A percentile compares a stretch with the other conserved stretches of the same genome.
phyloP scores from a whole-genome alignment of 1,140 invertebrate genomes.

The Proales similis region DNA sequence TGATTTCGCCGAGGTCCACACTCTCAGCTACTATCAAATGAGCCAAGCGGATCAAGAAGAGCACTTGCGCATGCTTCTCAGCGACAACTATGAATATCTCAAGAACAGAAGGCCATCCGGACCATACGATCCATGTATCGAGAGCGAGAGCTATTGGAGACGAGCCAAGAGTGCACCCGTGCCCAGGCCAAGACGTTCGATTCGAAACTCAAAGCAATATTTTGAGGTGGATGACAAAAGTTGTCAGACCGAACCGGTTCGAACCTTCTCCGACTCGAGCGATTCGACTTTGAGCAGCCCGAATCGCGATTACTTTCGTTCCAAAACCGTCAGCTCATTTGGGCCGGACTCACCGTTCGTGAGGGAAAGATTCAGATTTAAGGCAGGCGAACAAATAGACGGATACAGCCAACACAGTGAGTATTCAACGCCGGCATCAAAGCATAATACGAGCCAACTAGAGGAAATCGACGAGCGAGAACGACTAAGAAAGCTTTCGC shows the following conservation, averaged over 20 bases:
- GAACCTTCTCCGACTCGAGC: neutral
- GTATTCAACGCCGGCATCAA: constrained; percentile 10
- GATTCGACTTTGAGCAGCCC: constrained; percentile 6
- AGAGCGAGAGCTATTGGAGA: constrained; percentile 4
- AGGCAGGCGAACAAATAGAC: neutral
- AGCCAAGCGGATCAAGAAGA: constrained; percentile 8
- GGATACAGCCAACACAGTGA: constrained; percentile 23
- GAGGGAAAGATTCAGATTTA: constrained; percentile 11
- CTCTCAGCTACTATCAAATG: constrained; percentile 15
- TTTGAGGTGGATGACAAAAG: too few species aligned
- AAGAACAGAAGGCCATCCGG: too few species aligned
- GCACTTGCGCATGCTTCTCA: constrained; percentile 4
- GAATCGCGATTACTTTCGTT: neutral
- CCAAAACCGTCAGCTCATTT: constrained; percentile 1
- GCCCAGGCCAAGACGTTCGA: neutral
- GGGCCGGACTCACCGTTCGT: constrained; percentile 1
- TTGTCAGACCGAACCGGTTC: constrained; percentile 3
- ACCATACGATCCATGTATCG: constrained; percentile 24
- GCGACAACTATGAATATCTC: neutral
- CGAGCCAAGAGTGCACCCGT: neutral
- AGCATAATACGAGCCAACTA: neutral
- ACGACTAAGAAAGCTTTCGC: constrained; percentile 1
- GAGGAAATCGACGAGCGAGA: neutral
- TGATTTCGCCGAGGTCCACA: constrained; percentile 17
- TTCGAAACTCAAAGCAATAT: neutral